Evolutionary conservation across 2,797 vertebrate species (phyloP).

Genomic region (Tokudaia muenninki): DNA sequence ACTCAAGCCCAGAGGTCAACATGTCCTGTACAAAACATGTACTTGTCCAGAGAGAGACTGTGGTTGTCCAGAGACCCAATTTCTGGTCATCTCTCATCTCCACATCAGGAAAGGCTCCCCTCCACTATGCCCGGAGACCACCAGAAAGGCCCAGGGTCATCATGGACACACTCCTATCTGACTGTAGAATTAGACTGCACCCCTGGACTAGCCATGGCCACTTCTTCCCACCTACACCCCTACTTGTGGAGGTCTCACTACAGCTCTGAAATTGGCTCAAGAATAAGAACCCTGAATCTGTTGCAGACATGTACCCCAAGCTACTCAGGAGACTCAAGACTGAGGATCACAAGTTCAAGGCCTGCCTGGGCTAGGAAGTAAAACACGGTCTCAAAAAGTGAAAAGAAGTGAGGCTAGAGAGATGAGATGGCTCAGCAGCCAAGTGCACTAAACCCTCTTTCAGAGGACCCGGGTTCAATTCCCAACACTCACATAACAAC

Average conservation of each 20-base stretch:
- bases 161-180: neutral
- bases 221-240: neutral
- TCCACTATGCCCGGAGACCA: rapidly evolving
- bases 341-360: neutral
- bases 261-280: neutral
- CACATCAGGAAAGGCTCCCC: neutral
- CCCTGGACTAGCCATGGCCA: neutral
- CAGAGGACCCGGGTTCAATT: neutral
- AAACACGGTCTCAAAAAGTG: neutral
- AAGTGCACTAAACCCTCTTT: neutral
- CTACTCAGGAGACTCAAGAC: neutral
- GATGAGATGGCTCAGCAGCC: neutral
- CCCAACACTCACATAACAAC: neutral
- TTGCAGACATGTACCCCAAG: neutral
- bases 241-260: neutral
- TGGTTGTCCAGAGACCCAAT: neutral
- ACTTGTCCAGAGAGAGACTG: neutral
- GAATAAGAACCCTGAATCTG: neutral
- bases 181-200: neutral
- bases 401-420: neutral
- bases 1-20: constrained; percentile 72
- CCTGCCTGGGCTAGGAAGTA: neutral
- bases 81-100: neutral
- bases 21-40: constrained; percentile 40
- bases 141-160: neutral